Conservation (phyloP, 2,888 invertebrate genomes). For the Fragum fragum region DNA sequence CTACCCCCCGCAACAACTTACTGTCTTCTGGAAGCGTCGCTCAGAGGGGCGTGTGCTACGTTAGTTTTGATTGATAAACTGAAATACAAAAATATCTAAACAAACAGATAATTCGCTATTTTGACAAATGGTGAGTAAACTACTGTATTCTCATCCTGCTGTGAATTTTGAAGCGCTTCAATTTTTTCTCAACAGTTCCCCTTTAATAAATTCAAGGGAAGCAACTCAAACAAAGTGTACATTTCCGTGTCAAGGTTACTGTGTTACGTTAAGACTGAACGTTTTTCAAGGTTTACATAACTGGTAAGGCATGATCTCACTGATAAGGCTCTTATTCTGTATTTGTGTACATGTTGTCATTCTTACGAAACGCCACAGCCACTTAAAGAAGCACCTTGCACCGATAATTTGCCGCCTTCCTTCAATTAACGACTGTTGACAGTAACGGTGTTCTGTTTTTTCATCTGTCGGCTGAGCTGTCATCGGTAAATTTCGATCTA, state of each 20-base stretch:
- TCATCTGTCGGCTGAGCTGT: neutral
- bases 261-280: conserved; percentile 2
- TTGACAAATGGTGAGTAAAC: too few relatives aligned
- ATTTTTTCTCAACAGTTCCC: neutral
- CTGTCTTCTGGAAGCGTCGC: too few relatives aligned
- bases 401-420: neutral
- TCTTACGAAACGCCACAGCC: neutral
- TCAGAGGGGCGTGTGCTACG: too few relatives aligned
- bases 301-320: conserved; percentile 6
- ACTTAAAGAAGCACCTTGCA: conserved; percentile 3
- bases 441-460: neutral
- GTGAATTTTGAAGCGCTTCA: neutral
- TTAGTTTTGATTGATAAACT: too few relatives aligned
- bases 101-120: too few relatives aligned
- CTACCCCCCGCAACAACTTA: too few relatives aligned
- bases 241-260: conserved; percentile 6
- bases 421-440: neutral
- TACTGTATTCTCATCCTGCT: too few relatives aligned
- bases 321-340: neutral
- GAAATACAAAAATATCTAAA: too few relatives aligned
- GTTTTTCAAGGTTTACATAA: neutral
- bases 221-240: neutral
- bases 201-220: neutral
- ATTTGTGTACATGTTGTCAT: neutral
- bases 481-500: neutral